A percentile compares a stretch with the other conserved stretches of the same genome.
Conservation (phyloP, 2,888 invertebrate genomes). For the Nephrotoma flavescens region DNA sequence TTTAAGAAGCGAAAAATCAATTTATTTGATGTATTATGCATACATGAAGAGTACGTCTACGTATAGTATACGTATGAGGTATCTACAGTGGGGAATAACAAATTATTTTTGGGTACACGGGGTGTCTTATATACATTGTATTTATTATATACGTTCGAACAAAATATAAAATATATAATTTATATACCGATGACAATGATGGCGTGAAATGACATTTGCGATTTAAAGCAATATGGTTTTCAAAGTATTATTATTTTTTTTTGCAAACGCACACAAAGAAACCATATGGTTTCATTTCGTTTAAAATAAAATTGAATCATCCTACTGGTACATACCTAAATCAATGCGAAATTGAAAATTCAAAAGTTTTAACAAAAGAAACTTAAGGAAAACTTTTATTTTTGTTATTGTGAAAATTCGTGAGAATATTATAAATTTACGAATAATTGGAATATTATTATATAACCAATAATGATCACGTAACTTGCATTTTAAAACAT, state of each 20-base stretch:
- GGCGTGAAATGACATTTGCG: background rate
- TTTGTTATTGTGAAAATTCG: background rate
- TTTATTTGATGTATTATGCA: background rate
- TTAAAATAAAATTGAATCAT: background rate
- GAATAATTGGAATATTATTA: background rate
- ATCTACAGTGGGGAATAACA: background rate
- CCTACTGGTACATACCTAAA: background rate
- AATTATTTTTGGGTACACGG: background rate
- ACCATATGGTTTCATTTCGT: background rate
- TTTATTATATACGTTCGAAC: background rate
- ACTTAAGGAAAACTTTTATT: background rate
- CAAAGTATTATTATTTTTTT: background rate
- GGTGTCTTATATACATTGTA: background rate
- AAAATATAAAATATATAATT: background rate
- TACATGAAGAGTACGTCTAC: background rate
- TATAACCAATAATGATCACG: background rate
- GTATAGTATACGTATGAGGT: background rate
- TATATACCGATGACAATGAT: background rate
- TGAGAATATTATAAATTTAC: background rate
- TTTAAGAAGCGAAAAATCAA: background rate
- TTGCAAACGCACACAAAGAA: too few relatives aligned
- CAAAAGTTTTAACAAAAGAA: background rate
- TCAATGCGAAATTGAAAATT: background rate
- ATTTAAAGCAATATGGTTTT: background rate
- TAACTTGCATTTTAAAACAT: background rate